phyloP scores from a whole-genome alignment of 92 coral and sea anemone genomes.

The Epizoanthus fatuus region DNA sequence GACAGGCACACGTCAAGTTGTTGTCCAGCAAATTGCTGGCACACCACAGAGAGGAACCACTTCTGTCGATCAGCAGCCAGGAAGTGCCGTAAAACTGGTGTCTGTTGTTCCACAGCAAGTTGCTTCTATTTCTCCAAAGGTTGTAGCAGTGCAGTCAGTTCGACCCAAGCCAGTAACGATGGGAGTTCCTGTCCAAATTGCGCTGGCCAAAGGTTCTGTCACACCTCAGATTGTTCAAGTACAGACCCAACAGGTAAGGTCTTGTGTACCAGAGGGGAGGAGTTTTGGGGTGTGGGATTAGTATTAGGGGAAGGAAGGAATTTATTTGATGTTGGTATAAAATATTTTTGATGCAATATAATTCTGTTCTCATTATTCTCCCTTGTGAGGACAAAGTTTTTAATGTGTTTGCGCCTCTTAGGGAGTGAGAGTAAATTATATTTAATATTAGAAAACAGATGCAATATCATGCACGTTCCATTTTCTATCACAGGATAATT shows the following conservation, averaged over 20 bases:
- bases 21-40: conserved; percentile 4
- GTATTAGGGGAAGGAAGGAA: too few species aligned
- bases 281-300: too few species aligned
- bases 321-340: too few species aligned
- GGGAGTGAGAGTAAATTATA: too few species aligned
- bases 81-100: neutral
- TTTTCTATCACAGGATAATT: too few species aligned
- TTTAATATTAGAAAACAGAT: too few species aligned
- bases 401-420: too few species aligned
- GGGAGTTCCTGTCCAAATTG: conserved; percentile 12
- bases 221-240: conserved; percentile 44
- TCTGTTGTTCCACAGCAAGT: conserved; percentile 42
- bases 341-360: too few species aligned
- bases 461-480: too few species aligned
- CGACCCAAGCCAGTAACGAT: neutral
- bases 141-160: conserved; percentile 8
- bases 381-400: too few species aligned
- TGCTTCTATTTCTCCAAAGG: conserved; percentile 28
- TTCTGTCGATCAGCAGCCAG: neutral
- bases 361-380: too few species aligned
- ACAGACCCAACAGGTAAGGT: conserved; percentile 30
- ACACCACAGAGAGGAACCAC: neutral
- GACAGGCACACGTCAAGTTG: conserved; percentile 12
- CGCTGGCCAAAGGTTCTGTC: conserved; percentile 15
- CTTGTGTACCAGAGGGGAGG: neutral